Evolutionary conservation across 2,797 vertebrate genomes (phyloP), one percentile per base, ranked within the genome.

Genomic region (Lithobates sylvaticus): DNA sequence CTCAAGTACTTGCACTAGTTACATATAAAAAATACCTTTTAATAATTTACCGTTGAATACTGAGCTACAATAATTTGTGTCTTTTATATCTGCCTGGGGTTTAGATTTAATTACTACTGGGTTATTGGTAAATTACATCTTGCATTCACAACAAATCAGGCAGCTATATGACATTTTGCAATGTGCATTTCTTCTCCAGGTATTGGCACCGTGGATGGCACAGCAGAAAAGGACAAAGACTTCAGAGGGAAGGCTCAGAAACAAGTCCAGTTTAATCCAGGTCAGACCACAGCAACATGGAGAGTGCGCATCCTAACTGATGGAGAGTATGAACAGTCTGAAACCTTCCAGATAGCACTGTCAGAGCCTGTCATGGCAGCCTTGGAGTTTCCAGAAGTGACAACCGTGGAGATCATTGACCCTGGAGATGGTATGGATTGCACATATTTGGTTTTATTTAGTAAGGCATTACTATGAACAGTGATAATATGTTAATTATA

Each of bases 181-280:
- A 54, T 67, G 29, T 74, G 12, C n/a, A 2, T 44, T 64, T 87
- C 77, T 86, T 80, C 3, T n/a, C 67, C 88, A 99, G 98, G 97
- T 89, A 98, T 99, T 79, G 92, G 95, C 73, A 98, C 97, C 1
- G 91, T 91, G 90, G 97, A 98, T 42, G 96, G 96, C 12, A 96
- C 94, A 0, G 97, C 98, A 0, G 93, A 93, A 89, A 97, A 93
- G 88, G 96, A 97, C 9, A 94, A 95, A 88, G 98, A 99, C 89
- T 99, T 97, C 91, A 95, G 92, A 92, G 96, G 96, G 5, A 98
- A 96, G 91, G 96, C 96, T 0, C 97, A 99, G 92, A 96, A 91
- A 85, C 98, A 98, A 89, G 96, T 99, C 84, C 98, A 99, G 92
- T 99, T 99, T 92, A 99, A 97, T 92, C 97, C 97, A 0, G 97